These are phyloP conservation scores for Pipistrellus pygmaeus DNA, from an alignment of 2,797 vertebrate species.

Conservation along the genomic window DNA sequence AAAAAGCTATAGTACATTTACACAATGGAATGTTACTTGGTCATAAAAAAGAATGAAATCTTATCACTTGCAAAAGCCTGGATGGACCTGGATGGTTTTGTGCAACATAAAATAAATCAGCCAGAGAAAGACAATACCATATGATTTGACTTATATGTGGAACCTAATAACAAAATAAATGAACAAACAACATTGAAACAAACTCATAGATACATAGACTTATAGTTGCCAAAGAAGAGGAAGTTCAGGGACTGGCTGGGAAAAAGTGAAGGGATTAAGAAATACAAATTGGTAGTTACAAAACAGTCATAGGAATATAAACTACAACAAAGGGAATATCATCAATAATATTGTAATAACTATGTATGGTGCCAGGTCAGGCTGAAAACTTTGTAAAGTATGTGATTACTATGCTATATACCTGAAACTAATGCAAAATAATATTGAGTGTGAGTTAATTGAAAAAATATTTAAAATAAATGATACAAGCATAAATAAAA, in stretches of 20 bases:
- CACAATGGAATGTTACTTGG: neutral
- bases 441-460: neutral
- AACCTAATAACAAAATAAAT: neutral
- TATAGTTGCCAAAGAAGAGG: neutral
- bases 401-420: neutral
- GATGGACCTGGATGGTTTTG: neutral
- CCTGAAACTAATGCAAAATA: neutral
- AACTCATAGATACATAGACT: neutral
- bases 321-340: neutral
- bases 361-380: neutral
- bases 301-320: neutral
- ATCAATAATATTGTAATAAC: neutral
- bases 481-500: neutral
- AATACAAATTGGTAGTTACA: neutral
- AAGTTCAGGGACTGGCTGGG: neutral
- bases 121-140: neutral
- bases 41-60: neutral
- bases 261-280: neutral
- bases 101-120: neutral
- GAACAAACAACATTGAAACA: neutral
- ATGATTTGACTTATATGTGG: neutral
- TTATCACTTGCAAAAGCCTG: neutral
- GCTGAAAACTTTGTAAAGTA: neutral
- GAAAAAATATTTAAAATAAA: neutral
- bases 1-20: neutral